Base-by-base conservation (phyloP, 2,797 vertebrate species). In the Rhinella marina region DNA sequence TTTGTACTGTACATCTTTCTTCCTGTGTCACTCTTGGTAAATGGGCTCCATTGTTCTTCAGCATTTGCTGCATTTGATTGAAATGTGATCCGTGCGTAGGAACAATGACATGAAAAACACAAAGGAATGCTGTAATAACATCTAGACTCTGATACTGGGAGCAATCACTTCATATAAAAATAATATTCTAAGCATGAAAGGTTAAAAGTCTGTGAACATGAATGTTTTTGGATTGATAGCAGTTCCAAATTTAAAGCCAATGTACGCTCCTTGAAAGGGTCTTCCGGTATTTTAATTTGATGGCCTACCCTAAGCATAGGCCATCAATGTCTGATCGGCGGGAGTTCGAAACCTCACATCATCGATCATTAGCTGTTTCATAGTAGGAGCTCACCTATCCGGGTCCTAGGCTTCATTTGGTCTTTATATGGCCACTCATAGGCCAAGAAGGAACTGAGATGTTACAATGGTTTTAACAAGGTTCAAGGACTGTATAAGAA, bases 81-180 rank as follows among this genome's bases (percentile, higher is more conserved):
- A 73, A 48, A 73, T 50, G 72, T 73, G 72, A 73, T 73, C 72
- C 23, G 72, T 23, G 72, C 21, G 72, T 73, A 73, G 72, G 72
- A 48, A 41, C 72, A 23, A 23, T 50, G 72, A 73, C 32, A 48
- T 48, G 41, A 21, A 73, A 21, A 48, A 41, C 72, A 73, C 72
- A 73, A 72, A 72, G 21, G 19, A 72, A 41, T 7, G 14, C 27
- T 41, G 29, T 32, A 73, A 73, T 72, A 7, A 41, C 29, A 72
- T 48, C 72, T 48, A 73, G 32, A 23, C 72, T 50, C 48, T 3
- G 21, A 23, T 21, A 48, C 72, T 21, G 17, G 0, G 8, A 23
- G 13, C 21, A 1, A 1, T 23, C 72, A 23, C 0, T 17, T 72
- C 19, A 19, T 32, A 21, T 23, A 21, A 50, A 73, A 72, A 0